Evolutionary conservation across 2,888 invertebrate genomes (phyloP).

Genomic region (Drosophila nr. medialis): DNA sequence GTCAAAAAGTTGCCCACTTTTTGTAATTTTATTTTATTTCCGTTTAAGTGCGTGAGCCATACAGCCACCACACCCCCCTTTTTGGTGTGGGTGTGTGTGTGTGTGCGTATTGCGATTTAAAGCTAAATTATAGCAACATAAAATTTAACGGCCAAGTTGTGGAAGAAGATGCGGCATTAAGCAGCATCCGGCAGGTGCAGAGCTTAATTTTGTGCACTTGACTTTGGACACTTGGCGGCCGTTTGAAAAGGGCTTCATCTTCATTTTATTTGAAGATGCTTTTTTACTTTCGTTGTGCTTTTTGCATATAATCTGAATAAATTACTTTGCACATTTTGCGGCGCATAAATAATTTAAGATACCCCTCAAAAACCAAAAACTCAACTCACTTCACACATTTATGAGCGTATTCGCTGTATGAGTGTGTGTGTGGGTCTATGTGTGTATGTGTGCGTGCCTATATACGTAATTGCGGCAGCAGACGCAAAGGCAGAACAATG

Average conservation of each 20-base stretch:
- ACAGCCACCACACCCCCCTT: not conserved
- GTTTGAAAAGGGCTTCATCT: conserved; percentile 66
- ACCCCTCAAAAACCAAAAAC: conserved; percentile 2
- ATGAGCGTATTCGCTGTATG: conserved; percentile 20
- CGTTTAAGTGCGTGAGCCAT: conserved; percentile 72
- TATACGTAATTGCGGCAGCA: conserved; percentile 29
- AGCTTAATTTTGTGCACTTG: conserved; percentile 77
- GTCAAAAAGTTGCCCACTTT: conserved; percentile 79
- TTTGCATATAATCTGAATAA: conserved; percentile 72
- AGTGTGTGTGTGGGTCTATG: not conserved
- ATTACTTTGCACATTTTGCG: conserved; percentile 79
- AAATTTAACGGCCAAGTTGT: conserved; percentile 71
- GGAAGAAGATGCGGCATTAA: conserved; percentile 28
- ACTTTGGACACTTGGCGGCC: conserved; percentile 74
- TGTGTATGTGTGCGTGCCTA: not conserved
- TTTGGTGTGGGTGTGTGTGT: not conserved
- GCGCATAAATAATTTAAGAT: conserved; percentile 75
- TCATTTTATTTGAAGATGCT: conserved; percentile 67
- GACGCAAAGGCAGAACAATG: conserved; percentile 59
- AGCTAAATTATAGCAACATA: conserved; percentile 77
- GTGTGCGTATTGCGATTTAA: conserved; percentile 64
- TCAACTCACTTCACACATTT: conserved; percentile 33
- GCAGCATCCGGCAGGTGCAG: conserved; percentile 63
- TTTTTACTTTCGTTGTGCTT: conserved; percentile 23
- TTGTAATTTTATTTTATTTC: conserved; percentile 81